These are phyloP conservation scores for Meteorus sp. DNA, from an alignment of 1,140 invertebrate species.

Conservation along the genomic window DNA sequence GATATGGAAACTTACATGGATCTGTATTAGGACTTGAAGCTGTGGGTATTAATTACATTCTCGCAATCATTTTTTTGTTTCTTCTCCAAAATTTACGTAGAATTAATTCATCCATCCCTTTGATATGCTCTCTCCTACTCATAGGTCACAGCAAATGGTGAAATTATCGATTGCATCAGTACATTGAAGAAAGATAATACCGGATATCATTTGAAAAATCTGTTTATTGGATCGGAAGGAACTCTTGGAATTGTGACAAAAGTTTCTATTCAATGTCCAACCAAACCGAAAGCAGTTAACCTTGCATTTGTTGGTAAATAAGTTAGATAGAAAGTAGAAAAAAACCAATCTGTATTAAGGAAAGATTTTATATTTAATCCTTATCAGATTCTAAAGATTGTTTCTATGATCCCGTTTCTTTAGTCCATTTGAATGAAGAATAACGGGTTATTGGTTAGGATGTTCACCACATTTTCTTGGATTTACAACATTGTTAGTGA, in stretches of 20 bases:
- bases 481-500: no score
- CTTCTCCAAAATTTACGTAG: no score
- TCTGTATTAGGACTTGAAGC: slow-evolving; percentile 91
- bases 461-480: no score
- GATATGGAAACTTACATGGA: slow-evolving; percentile 95
- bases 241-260: slow-evolving; percentile 94
- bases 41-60: slow-evolving; percentile 60
- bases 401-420: no score
- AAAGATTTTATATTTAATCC: neutral
- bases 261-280: slow-evolving; percentile 86
- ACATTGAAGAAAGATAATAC: slow-evolving; percentile 96
- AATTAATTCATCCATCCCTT: no score
- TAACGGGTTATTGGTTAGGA: no score
- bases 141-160: slow-evolving; percentile 86
- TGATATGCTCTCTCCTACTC: no score
- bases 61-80: neutral
- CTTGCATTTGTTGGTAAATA: slow-evolving; percentile 83
- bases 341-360: neutral
- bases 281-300: slow-evolving; percentile 75
- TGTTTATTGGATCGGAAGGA: slow-evolving; percentile 98
- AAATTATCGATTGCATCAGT: slow-evolving; percentile 83
- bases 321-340: neutral
- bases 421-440: no score
- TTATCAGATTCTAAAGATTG: no score
- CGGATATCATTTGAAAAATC: slow-evolving; percentile 93